Evolutionary conservation across 2,113 vertebrate species (phyloP).

Genomic region (Micronisus gabar): DNA sequence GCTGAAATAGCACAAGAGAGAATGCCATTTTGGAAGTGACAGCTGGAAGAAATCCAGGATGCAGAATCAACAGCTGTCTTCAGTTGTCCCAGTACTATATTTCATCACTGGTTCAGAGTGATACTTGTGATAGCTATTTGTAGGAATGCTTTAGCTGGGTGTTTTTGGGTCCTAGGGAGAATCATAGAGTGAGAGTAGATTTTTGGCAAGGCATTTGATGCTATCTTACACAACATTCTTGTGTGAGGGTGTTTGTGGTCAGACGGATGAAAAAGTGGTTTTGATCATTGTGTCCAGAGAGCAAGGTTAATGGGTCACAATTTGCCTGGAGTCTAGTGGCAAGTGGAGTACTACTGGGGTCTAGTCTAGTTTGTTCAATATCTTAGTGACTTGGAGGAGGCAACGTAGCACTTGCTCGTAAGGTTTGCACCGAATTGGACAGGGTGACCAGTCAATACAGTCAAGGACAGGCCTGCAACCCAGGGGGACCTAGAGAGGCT

Average conservation of each 20-base stretch:
- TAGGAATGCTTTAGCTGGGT: not conserved
- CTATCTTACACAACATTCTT: not conserved
- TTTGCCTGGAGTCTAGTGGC: not conserved
- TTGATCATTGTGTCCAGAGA: not conserved
- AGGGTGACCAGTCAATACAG: not conserved
- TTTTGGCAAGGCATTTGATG: not conserved
- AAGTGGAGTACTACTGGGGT: not conserved
- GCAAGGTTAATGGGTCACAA: not conserved
- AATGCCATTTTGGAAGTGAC: not conserved
- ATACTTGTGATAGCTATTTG: not conserved
- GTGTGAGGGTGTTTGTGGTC: not conserved
- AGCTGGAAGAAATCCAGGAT: not conserved
- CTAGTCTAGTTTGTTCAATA: not conserved
- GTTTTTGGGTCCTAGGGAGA: not conserved
- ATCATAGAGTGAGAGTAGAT: not conserved
- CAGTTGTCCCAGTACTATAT: not conserved
- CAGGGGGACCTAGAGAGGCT: not conserved
- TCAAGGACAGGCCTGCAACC: not conserved
- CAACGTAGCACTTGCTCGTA: not conserved
- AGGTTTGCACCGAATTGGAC: not conserved
- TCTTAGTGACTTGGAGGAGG: not conserved
- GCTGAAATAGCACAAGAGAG: not conserved
- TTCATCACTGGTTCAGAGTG: not conserved
- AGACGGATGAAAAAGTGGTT: not conserved
- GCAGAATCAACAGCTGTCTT: constrained; percentile 4